Percentiles rank a stretch among this genome's conserved stretches.
These are phyloP conservation scores for Chromis chromis DNA, from an alignment of 2,797 vertebrate species.

Conservation along the genomic window DNA sequence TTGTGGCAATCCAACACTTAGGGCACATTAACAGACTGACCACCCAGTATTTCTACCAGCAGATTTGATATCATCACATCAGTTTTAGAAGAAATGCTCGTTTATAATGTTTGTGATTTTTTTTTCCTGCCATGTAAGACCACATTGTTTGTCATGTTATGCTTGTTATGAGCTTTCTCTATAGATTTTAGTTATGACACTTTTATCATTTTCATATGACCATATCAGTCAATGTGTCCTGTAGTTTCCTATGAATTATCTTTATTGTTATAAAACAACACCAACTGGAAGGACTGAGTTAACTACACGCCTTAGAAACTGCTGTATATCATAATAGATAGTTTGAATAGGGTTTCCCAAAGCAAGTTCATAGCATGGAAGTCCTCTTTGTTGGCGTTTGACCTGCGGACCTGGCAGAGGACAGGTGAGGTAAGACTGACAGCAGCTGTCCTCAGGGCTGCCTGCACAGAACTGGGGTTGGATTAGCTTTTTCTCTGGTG, in stretches of 20 bases:
- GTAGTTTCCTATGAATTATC: background rate
- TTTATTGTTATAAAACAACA: slow-evolving; percentile 22
- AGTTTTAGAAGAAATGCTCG: background rate
- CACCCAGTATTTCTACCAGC: background rate
- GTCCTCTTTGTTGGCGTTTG: slow-evolving; percentile 72
- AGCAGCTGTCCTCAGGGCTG: slow-evolving; percentile 31
- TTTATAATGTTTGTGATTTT: background rate
- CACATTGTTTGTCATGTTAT: slow-evolving; percentile 4
- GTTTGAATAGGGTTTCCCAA: slow-evolving; percentile 51
- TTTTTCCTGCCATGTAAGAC: slow-evolving; percentile 5
- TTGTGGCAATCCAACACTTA: background rate
- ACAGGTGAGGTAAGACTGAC: slow-evolving; percentile 81
- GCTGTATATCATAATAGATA: slow-evolving; percentile 24
- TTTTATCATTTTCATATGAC: slow-evolving; percentile 11
- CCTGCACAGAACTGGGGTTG: slow-evolving; percentile 35
- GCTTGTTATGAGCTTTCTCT: background rate
- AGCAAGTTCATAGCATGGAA: slow-evolving; percentile 56
- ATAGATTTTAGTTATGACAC: background rate
- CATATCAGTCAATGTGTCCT: slow-evolving; percentile 17
- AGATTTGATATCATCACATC: background rate
- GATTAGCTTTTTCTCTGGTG: slow-evolving; percentile 59
- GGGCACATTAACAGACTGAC: background rate
- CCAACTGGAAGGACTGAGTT: slow-evolving; percentile 20
- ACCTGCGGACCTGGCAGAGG: slow-evolving; percentile 70
- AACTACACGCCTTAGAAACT: slow-evolving; percentile 14